A percentile compares a stretch with the other conserved stretches of the same genome.
phyloP scores from a whole-genome alignment of 2,113 vertebrate genomes.

The Ceyx melanurus region DNA sequence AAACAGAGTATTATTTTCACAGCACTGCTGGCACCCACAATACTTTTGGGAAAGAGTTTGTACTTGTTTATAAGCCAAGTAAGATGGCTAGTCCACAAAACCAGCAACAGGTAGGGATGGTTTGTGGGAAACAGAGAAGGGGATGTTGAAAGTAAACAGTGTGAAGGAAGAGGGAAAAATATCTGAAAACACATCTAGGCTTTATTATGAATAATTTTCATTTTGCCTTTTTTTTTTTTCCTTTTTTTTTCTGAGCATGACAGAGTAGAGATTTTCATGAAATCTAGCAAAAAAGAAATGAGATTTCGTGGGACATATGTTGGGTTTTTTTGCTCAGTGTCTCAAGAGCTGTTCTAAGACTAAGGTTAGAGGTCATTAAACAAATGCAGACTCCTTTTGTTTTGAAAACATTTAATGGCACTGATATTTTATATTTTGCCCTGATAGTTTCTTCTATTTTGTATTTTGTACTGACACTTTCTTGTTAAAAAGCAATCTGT shows the following conservation, averaged over 20 bases:
- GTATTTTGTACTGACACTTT: neutral
- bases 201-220: neutral
- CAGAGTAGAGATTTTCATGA: neutral
- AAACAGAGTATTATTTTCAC: neutral
- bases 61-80: neutral
- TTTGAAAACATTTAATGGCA: neutral
- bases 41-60: neutral
- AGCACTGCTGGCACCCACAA: neutral
- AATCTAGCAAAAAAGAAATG: neutral
- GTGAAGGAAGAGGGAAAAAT: neutral
- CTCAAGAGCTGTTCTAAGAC: neutral
- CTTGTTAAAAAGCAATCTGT: neutral
- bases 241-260: neutral
- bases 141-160: neutral
- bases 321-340: neutral
- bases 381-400: neutral
- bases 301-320: neutral
- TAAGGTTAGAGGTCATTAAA: neutral
- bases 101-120: neutral
- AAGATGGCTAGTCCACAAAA: neutral
- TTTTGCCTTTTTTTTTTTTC: neutral
- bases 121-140: neutral
- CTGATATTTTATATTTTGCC: neutral
- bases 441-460: neutral
- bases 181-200: neutral